Base-by-base conservation (phyloP, 2,888 invertebrate species). In the Drosophila putrida region DNA sequence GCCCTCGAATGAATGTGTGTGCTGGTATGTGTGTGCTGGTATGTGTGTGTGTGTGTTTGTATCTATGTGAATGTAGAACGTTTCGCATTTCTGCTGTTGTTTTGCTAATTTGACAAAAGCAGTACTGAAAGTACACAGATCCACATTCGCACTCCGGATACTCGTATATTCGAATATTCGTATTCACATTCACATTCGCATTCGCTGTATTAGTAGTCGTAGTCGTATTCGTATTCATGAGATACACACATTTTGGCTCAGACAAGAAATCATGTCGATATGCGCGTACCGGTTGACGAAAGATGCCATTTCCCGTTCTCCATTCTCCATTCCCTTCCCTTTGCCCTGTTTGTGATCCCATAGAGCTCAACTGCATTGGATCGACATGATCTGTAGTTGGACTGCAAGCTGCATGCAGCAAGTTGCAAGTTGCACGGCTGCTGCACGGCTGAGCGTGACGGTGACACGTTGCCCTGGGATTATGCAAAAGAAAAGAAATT, bases 401-500 rank as follows among this genome's bases (percentile, higher is more conserved):
- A 38, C 51, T 35, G 43, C 46, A n/a, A 44, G 36, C n/a, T 47
- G 63, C 49, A 28, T 20, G 55, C 53, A n/a, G 53, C 49, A 9
- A 51, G 36, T 13, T 61, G 61, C 54, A 43, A 25, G 62, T 60
- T 46, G 71, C 71, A 71, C 62, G 62, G 65, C 44, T 59, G 78
- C 39, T 64, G 75, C 76, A 86, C 71, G 88, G 64, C 70, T 69
- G 78, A 81, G 89, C 83, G 83, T 89, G 83, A 89, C 82, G 88
- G 63, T 78, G 88, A 86, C 85, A 84, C 72, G 82, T 63, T 69
- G 88, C 71, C 63, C 63, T 64, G 85, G 88, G 82, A 83, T 83
- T 83, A 83, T 87, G 85, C 88, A 74, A 86, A 86, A 67, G 66
- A 63, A 73, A 72, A 86, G 78, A 88, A 82, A 83, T 73, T 83